Evolutionary conservation across 1,140 invertebrate genomes (phyloP), one percentile per base, ranked within the genome.

Genomic region (Pentalonia nigronervosa): DNA sequence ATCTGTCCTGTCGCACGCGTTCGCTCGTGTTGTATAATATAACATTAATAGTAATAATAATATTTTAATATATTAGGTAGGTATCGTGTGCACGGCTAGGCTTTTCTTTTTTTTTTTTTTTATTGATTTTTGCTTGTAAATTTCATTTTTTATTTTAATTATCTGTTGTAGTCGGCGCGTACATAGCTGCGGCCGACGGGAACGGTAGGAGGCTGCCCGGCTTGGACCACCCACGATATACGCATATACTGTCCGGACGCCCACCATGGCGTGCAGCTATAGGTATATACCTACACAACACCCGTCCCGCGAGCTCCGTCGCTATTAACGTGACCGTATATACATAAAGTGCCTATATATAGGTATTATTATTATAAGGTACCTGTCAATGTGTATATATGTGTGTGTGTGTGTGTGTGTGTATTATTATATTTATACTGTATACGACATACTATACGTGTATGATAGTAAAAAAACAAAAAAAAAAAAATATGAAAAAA

Each of bases 121-220:
- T 76, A 76, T 76, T 76, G 60, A 76, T 76, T 76, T 76, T 76
- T n/a, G n/a, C 60, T 76, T 76, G 60, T 76, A 76, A 76, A 76
- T 76, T 76, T 76, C n/a, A 76, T 76, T 76, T 67, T 67, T 53
- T 41, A 41, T 76, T 76, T 76, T 76, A 76, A 76, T 76, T 76
- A 76, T 76, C 60, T 20, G 60, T 76, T 76, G 60, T 76, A 76
- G 60, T 76, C 60, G 14, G 60, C 9, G 56, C n/a, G 60, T n/a
- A 4, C n/a, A n/a, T 76, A 76, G 30, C 60, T n/a, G 60, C 30
- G n/a, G 60, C 60, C 60, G 60, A 76, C 88, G 36, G 50, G 48
- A 90, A 90, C 88, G 53, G 88, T 90, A 90, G 88, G 88, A 90
- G n/a, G n/a, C 88, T 90, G 88, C 48, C 50, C 34, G 83, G 53